Base-by-base conservation (phyloP, 2,797 vertebrate genomes). In the Adrianichthys oophorus region DNA sequence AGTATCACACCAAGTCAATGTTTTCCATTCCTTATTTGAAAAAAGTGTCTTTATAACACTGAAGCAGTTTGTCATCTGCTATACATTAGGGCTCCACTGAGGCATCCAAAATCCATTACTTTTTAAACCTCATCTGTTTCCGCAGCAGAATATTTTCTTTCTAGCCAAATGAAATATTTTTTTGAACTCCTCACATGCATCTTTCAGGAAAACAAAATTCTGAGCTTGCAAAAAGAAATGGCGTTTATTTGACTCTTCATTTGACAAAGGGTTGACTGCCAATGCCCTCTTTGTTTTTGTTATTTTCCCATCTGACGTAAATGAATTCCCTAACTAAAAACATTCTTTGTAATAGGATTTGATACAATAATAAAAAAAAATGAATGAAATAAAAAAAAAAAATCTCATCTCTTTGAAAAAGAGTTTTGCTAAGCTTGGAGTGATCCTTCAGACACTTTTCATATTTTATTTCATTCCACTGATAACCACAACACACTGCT, bases 221-320 rank as follows among this genome's bases (percentile, higher is more conserved):
- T 70, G 64, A 73, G 59, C 50, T 78, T 67, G 72, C 71, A 69
- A 47, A 62, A 76, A 56, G 62, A 70, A 80, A 83, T 77, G 65
- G 67, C 16, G 71, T 64, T 54, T 17, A 48, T 65, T 59, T 49
- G 70, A 71, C 52, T 54, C 61, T 45, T 75, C 64, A 67, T 73
- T 74, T 71, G 10, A 70, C 32, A 65, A 40, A 54, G 70, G 48
- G 64, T 49, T 50, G 60, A 58, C 19, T 14, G n/a, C 52, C 32
- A 64, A 51, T 15, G 49, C 47, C 58, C 37, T 17, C 52, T 37
- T 53, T 64, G 40, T 52, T 53, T 60, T 50, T 61, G 48, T 65
- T 59, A 0, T 21, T 47, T 32, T 63, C 49, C 50, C 17, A 60
- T 21, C 23, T 26, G 26, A 70, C 42, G 21, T 16, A 16, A 73